Evolutionary conservation across 2,888 invertebrate species (phyloP), one percentile per base, ranked within the genome.

Genomic region (Epistrophe grossulariae): DNA sequence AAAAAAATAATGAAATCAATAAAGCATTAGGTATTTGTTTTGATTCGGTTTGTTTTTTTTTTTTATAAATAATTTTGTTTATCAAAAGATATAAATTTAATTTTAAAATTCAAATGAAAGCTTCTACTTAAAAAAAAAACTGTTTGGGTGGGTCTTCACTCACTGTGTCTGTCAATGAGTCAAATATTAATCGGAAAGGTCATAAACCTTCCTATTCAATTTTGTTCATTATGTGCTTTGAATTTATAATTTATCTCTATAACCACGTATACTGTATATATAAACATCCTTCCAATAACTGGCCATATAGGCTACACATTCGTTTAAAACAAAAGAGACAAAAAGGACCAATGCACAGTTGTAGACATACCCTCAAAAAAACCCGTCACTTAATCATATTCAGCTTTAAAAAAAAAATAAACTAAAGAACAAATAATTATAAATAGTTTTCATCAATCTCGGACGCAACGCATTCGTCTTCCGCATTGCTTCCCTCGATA

Each of bases 331-430:
- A 64, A 59, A 59, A 55, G 28, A 55, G n/a, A 45, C 35, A 48
- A 19, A 66, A 77, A 73, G 77, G 84, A 84, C 84, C 84, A 57
- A 84, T 77, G 84, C 77, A 84, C 76, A 72, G 84, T 76, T 79
- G 64, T 24, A 70, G 70, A 15, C 70, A 57, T 55, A 48, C 74
- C 60, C 28, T 40, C 28, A 28, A 62, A 50, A 55, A 8, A n/a
- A n/a, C 43, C 60, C 66, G 43, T 60, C 68, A 72, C 76, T 66
- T 84, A 68, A 72, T 76, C 80, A 45, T 80, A 77, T 72, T 76
- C 80, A 45, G 66, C 74, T 66, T 76, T 76, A 17, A 70, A 52
- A 84, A 64, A 50, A 48, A 66, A 66, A 82, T n/a, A 57, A 71
- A 76, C 28, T 38, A 57, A 70, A 35, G 48, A 73, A 59, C n/a